These are phyloP conservation scores for Pipistrellus pygmaeus DNA, from an alignment of 2,797 vertebrate species.

Conservation along the genomic window DNA sequence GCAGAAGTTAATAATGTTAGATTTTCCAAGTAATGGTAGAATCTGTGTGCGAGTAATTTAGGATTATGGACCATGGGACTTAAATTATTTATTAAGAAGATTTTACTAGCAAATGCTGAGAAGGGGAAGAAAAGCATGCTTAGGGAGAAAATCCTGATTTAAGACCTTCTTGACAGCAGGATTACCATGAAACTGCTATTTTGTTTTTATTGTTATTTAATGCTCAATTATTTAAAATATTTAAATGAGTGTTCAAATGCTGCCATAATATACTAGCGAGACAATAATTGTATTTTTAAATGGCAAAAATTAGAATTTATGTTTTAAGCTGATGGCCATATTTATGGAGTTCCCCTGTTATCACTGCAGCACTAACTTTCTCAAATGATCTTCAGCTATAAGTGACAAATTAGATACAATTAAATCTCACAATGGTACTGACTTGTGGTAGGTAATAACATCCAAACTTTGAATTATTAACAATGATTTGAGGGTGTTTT, in stretches of 20 bases:
- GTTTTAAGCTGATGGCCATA: constrained; percentile 29
- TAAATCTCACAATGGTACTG: neutral
- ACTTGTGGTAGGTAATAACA: neutral
- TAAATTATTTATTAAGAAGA: constrained; percentile 50
- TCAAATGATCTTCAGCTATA: constrained; percentile 54
- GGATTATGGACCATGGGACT: neutral
- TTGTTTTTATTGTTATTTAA: constrained; percentile 72
- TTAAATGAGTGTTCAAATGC: constrained; percentile 48
- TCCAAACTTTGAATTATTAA: neutral
- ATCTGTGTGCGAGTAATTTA: constrained; percentile 50
- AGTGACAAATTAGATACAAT: constrained; percentile 54
- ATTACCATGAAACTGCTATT: constrained; percentile 36
- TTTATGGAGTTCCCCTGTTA: constrained; percentile 35
- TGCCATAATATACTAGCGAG: neutral
- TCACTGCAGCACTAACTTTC: constrained; percentile 22
- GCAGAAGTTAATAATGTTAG: constrained; percentile 37
- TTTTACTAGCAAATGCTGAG: constrained; percentile 29
- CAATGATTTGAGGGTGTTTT: neutral
- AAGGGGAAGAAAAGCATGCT: constrained; percentile 12
- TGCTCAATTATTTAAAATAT: constrained; percentile 67
- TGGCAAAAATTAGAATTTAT: constrained; percentile 54
- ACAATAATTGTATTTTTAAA: constrained; percentile 60
- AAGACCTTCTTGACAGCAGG: constrained; percentile 25
- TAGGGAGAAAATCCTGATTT: constrained; percentile 19
- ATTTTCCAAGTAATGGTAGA: constrained; percentile 22